phyloP scores from a whole-genome alignment of 2,797 vertebrate species.

The Oreochromis mossambicus region DNA sequence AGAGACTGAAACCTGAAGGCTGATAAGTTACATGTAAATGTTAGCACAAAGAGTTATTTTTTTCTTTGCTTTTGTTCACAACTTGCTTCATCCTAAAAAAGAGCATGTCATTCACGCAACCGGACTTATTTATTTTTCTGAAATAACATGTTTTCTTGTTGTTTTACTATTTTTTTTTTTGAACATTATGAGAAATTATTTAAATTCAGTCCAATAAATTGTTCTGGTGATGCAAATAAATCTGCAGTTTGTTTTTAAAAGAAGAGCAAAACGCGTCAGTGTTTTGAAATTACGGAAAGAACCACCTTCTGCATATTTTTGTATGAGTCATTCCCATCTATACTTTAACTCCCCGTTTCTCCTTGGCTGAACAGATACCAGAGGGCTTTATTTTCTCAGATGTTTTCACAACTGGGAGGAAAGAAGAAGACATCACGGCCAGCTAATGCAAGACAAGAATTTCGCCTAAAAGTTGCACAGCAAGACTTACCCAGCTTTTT shows the following conservation, averaged over 20 bases:
- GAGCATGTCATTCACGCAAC: conserved; percentile 31
- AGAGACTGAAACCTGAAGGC: neutral
- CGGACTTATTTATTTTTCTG: conserved; percentile 75
- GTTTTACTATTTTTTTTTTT: neutral
- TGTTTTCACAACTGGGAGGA: neutral
- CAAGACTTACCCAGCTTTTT: neutral
- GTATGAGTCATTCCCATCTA: conserved; percentile 12
- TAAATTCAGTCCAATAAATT: conserved; percentile 70
- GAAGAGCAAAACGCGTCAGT: neutral
- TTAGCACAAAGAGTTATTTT: neutral
- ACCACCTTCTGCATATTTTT: conserved; percentile 15
- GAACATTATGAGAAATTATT: conserved; percentile 47
- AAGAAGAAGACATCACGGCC: neutral
- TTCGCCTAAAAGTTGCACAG: neutral
- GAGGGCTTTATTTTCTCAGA: neutral
- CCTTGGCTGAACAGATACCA: neutral
- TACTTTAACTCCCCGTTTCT: conserved; percentile 18
- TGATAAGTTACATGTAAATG: conserved; percentile 40
- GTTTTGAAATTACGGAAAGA: conserved; percentile 14
- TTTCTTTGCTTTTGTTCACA: conserved; percentile 5
- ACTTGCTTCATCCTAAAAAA: conserved; percentile 17
- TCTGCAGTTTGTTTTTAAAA: conserved; percentile 38
- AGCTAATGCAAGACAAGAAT: neutral
- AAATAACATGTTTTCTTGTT: conserved; percentile 2
- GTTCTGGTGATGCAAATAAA: conserved; percentile 50